Percentiles rank a stretch among this genome's conserved stretches.
phyloP scores from a whole-genome alignment of 2,113 vertebrate species.

The Sula dactylatra region DNA sequence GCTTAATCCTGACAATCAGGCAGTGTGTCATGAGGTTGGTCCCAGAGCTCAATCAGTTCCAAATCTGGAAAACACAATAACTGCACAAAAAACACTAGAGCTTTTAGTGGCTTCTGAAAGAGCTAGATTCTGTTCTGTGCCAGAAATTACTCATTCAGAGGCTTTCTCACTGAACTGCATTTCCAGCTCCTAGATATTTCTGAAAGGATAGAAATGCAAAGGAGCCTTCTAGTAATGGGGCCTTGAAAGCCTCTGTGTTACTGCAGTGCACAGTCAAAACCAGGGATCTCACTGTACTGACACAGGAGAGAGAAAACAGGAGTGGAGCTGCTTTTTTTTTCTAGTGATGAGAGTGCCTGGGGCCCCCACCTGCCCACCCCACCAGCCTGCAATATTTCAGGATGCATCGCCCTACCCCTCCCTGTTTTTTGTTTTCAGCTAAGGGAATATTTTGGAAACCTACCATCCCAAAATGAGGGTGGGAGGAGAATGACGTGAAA shows the following conservation, averaged over 20 bases:
- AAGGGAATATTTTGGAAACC: not conserved
- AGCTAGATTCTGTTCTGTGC: not conserved
- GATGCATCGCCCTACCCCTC: not conserved
- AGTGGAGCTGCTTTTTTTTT: not conserved
- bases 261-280: not conserved
- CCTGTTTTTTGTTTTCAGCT: not conserved
- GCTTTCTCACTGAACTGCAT: not conserved
- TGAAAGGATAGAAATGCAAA: not conserved
- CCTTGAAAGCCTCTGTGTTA: not conserved
- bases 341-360: not conserved
- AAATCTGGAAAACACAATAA: constrained; percentile 35
- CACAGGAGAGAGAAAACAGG: not conserved
- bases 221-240: not conserved
- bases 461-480: not conserved
- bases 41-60: not conserved
- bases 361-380: not conserved
- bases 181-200: not conserved
- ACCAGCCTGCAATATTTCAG: not conserved
- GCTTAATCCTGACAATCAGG: not conserved
- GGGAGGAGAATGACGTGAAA: not conserved
- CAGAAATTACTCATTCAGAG: constrained; percentile 42
- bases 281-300: not conserved
- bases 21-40: constrained; percentile 1
- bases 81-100: not conserved
- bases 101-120: constrained; percentile 50